Percentiles rank a stretch among this genome's conserved stretches.
These are phyloP conservation scores for Allophyes oxyacanthae DNA, from an alignment of 2,888 invertebrate genomes.

Conservation along the genomic window DNA sequence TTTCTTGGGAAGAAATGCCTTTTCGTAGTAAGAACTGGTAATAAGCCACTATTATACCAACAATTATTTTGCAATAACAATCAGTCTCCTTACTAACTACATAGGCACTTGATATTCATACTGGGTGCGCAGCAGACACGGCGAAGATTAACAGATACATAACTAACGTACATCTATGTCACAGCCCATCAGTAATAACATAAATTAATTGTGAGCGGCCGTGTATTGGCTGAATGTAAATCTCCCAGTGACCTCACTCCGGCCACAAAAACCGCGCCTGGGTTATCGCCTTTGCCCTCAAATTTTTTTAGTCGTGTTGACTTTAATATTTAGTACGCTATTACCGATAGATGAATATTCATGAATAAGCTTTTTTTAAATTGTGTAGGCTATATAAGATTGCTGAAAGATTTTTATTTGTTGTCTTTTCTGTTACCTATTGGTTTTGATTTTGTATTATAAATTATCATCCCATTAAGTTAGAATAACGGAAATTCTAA, in stretches of 20 bases:
- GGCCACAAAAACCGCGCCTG: constrained; percentile 56
- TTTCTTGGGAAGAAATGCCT: constrained; percentile 4
- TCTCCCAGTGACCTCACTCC: constrained; percentile 62
- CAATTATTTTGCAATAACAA: constrained; percentile 24
- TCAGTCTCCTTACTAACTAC: constrained; percentile 7
- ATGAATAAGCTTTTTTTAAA: constrained; percentile 34
- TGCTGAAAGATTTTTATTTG: constrained; percentile 30
- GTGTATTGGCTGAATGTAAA: constrained; percentile 64
- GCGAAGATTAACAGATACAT: constrained; percentile 42
- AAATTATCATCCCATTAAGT: constrained; percentile 29
- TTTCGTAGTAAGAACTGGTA: constrained; percentile 6
- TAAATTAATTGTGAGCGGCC: constrained; percentile 54
- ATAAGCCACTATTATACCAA: constrained; percentile 11
- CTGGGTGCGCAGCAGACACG: constrained; percentile 23
- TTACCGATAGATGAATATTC: constrained; percentile 47
- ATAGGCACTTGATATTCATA: constrained; percentile 37
- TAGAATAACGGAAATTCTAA: too few species aligned
- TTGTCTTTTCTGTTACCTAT: constrained; percentile 29
- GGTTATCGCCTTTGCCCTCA: constrained; percentile 62
- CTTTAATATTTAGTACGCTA: constrained; percentile 49
- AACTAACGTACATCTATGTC: constrained; percentile 40
- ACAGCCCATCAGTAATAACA: constrained; percentile 49
- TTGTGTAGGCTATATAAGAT: constrained; percentile 39
- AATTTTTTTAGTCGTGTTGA: constrained; percentile 52
- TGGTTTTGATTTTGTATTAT: constrained; percentile 9